Evolutionary conservation across 2,113 vertebrate genomes (phyloP), one percentile per base, ranked within the genome.

Genomic region (Pardalotus punctatus): DNA sequence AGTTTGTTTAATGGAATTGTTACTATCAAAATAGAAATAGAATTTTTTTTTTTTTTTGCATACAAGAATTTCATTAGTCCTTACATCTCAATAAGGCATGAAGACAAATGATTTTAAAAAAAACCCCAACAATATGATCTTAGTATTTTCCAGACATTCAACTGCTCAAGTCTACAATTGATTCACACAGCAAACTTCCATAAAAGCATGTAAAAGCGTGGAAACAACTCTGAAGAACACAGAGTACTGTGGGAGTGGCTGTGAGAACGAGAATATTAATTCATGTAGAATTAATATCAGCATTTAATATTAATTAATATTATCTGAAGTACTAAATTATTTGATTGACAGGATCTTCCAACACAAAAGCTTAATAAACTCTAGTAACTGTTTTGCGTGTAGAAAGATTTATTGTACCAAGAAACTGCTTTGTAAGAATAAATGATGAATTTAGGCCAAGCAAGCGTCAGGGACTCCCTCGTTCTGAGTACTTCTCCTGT

Each of bases 91-190:
- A 53, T 40, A 64, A 48, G 45, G 28, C 23, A 67, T 2, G 0
- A 79, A 65, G n/a, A 64, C 14, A 5, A 51, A 35, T 7, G 6
- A 8, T 29, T 14, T 14, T 58, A 60, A 28, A 58, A 36, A 23
- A 21, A 0, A 2, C 5, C 12, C 3, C 27, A 19, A 31, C 9
- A 71, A 6, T n/a, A 71, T 5, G 2, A 62, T 40, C 17, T 47
- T 50, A 54, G 15, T 36, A 29, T 81, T 84, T 88, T 78, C 35
- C 50, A 85, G 14, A 62, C 9, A 33, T 58, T 84, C 16, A 67
- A 48, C 8, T 23, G 18, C 35, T 81, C 11, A 58, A 64, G n/a
- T 23, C 24, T 45, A 40, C 10, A 90, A 56, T 0, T 23, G 6
- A 74, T 62, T 81, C 47, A 87, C 12, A 0, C 14, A 57, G 14